Conservation (phyloP, 2,888 invertebrate species). For the Apotomis betuletana region DNA sequence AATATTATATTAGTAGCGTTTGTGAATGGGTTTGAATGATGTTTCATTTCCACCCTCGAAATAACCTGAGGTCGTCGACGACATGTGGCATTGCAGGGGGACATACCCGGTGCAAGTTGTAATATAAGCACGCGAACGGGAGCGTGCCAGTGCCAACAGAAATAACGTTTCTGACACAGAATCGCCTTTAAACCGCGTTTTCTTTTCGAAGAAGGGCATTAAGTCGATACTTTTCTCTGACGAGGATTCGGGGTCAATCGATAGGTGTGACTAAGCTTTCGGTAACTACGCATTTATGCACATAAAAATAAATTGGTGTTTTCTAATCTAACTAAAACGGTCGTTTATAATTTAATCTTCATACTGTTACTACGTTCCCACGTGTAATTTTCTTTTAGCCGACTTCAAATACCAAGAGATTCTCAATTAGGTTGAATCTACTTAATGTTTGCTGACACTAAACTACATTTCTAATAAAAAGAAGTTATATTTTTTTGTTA, state of each 20-base stretch:
- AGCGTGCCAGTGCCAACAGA: constrained; percentile 21
- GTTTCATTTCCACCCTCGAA: constrained; percentile 52
- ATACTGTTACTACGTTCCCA: background rate
- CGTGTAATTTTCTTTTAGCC: no score
- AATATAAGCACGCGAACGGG: constrained; percentile 54
- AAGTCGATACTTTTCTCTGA: background rate
- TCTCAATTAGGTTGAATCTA: no score
- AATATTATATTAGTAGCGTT: constrained; percentile 30
- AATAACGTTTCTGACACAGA: constrained; percentile 21
- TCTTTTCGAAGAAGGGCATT: constrained; percentile 15
- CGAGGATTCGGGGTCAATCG: constrained; percentile 23
- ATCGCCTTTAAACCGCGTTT: constrained; percentile 5
- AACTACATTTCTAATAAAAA: no score
- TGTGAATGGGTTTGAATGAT: constrained; percentile 43
- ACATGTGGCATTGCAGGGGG: constrained; percentile 57
- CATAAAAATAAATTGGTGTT: background rate
- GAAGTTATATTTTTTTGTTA: background rate
- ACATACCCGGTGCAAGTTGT: constrained; percentile 46
- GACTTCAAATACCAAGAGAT: no score
- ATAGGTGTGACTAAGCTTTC: constrained; percentile 5
- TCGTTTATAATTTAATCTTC: background rate
- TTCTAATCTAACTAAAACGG: background rate
- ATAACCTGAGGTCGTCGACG: constrained; percentile 49
- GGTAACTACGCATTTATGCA: background rate
- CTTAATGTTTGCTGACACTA: no score